Evolutionary conservation across 2,888 invertebrate species (phyloP).

Genomic region (Trisateles emortualis): DNA sequence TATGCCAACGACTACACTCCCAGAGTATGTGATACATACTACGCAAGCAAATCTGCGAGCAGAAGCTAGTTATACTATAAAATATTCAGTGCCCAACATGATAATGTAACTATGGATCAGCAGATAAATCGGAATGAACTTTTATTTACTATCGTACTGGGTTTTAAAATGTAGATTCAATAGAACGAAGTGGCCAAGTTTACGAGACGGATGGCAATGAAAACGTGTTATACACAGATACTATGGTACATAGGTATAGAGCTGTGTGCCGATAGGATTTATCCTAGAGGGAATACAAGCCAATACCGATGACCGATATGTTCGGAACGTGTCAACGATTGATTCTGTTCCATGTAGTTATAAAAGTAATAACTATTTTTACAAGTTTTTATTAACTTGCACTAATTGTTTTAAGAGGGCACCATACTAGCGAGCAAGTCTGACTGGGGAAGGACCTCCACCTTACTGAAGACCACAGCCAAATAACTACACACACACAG

Average conservation of each 20-base stretch:
- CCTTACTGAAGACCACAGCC: too few relatives aligned
- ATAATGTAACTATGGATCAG: not conserved
- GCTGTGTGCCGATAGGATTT: constrained; percentile 9
- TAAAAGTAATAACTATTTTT: not conserved
- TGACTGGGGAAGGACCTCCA: too few relatives aligned
- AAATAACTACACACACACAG: too few relatives aligned
- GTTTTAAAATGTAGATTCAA: constrained; percentile 43
- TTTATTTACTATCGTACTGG: constrained; percentile 29
- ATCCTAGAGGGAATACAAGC: constrained; percentile 17
- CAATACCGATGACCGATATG: constrained; percentile 2
- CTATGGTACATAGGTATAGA: constrained; percentile 12
- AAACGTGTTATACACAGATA: constrained; percentile 4
- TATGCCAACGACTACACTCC: too few relatives aligned
- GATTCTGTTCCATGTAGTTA: not conserved
- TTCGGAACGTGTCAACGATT: not conserved
- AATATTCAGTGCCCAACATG: not conserved
- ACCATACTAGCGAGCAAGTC: too few relatives aligned
- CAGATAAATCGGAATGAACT: constrained; percentile 7
- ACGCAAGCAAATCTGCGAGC: not conserved
- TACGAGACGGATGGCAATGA: constrained; percentile 30
- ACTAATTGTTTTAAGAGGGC: too few relatives aligned
- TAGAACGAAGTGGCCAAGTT: constrained; percentile 33
- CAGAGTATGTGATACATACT: too few relatives aligned
- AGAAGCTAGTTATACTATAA: not conserved
- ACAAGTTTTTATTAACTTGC: too few relatives aligned